phyloP scores from a whole-genome alignment of 2,888 invertebrate species.

The Erpobdella octoculata region DNA sequence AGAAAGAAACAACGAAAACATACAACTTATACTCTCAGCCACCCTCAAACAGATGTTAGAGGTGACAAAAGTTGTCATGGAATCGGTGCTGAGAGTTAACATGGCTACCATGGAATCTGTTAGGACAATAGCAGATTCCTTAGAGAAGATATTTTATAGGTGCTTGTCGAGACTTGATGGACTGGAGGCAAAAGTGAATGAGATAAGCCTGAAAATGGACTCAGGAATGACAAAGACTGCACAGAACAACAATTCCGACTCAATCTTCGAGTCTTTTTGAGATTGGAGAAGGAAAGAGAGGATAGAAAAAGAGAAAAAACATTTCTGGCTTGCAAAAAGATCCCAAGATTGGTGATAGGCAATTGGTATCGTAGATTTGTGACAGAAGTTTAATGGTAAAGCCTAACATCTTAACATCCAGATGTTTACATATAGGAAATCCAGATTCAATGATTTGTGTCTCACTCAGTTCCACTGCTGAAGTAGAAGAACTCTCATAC shows the following conservation, averaged over 20 bases:
- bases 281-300: not conserved
- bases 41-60: constrained; percentile 5
- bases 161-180: not conserved
- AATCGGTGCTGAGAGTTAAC: not conserved
- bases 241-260: not conserved
- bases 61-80: constrained; percentile 2
- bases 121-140: not conserved
- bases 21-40: too few species aligned
- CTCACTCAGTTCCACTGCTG: not conserved
- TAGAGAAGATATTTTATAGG: not conserved
- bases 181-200: not conserved
- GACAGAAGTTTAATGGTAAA: not conserved
- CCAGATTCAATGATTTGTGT: not conserved
- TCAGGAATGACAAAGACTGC: too few species aligned
- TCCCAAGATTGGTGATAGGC: not conserved
- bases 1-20: too few species aligned
- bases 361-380: not conserved
- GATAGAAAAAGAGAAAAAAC: constrained; percentile 3
- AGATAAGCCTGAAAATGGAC: constrained; percentile 2
- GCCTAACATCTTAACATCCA: not conserved
- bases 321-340: not conserved
- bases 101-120: not conserved
- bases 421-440: not conserved
- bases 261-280: not conserved
- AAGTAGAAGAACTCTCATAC: not conserved